A percentile compares a stretch with the other conserved stretches of the same genome.
Conservation (phyloP, 2,797 vertebrate genomes). For the Pogoniulus pusillus region DNA sequence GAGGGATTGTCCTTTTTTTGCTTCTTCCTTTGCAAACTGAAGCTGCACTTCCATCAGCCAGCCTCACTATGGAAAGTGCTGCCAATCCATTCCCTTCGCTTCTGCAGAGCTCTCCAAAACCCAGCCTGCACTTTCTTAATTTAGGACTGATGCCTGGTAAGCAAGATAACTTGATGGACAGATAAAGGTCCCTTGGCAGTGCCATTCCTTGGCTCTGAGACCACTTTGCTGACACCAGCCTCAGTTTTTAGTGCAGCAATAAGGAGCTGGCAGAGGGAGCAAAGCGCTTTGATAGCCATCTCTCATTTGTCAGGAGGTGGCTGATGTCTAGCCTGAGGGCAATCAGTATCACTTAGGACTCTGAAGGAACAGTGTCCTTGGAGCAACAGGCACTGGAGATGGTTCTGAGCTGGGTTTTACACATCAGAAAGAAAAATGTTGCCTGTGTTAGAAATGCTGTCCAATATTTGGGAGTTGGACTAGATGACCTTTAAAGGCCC, state of each 20-base stretch:
- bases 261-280: background rate
- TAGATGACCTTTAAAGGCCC: no score
- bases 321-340: background rate
- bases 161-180: background rate
- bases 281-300: background rate
- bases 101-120: background rate
- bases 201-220: background rate
- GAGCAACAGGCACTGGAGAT: background rate
- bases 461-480: no score
- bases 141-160: background rate
- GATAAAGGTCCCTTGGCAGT: background rate
- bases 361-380: background rate
- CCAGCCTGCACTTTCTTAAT: background rate
- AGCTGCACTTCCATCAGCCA: background rate
- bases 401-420: background rate
- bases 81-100: background rate
- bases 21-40: background rate
- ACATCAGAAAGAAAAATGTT: background rate
- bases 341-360: background rate
- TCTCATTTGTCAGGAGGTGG: background rate
- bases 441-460: background rate
- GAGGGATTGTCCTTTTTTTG: background rate
- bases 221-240: background rate
- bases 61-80: accelerated
- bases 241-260: background rate